Percentiles rank a stretch among this genome's conserved stretches.
phyloP scores from a whole-genome alignment of 2,113 vertebrate genomes.

The Dipodomys stephensi region DNA sequence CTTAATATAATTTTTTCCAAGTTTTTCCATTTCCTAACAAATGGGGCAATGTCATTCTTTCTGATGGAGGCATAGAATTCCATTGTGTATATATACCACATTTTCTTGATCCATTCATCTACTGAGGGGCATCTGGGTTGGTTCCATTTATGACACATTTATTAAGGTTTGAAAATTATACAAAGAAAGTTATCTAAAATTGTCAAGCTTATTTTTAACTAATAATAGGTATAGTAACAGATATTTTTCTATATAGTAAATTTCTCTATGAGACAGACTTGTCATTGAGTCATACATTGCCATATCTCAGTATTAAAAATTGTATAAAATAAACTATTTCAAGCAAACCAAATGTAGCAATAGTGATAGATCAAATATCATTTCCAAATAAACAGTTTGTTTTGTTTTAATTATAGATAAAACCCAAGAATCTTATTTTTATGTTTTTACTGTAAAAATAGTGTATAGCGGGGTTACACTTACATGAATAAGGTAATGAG shows the following conservation, averaged over 20 bases:
- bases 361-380: background rate
- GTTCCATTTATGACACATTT: background rate
- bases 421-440: background rate
- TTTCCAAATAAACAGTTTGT: slow-evolving; percentile 43
- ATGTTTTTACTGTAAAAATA: too few species aligned
- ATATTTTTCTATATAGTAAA: background rate
- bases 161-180: slow-evolving; percentile 11
- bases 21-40: too few species aligned
- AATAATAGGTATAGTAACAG: background rate
- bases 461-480: too few species aligned
- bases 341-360: background rate
- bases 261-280: background rate
- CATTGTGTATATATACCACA: too few species aligned
- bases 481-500: too few species aligned
- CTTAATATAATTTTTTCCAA: too few species aligned
- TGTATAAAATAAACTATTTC: background rate
- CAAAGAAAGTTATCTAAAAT: background rate
- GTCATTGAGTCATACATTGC: background rate
- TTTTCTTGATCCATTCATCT: too few species aligned
- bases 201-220: slow-evolving; percentile 17
- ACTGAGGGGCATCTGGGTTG: too few species aligned
- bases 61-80: too few species aligned
- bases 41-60: too few species aligned
- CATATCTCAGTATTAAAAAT: slow-evolving; percentile 16
- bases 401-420: slow-evolving; percentile 48